Conservation (phyloP, 1,140 invertebrate species). For the Oreohelix idahoensis region DNA sequence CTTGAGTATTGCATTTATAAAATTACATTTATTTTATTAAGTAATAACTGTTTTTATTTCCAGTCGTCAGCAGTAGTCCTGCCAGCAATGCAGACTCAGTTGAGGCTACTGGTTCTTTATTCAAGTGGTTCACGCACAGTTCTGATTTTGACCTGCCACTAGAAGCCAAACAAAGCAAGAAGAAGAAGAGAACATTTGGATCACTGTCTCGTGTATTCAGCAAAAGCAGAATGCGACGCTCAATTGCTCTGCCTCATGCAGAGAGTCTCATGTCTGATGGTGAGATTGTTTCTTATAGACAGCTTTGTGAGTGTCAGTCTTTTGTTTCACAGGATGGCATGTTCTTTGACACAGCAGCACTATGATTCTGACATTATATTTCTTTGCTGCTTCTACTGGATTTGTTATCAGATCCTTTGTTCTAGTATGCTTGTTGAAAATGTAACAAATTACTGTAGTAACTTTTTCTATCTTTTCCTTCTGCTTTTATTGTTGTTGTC, state of each 20-base stretch:
- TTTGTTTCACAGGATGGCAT: too few species aligned
- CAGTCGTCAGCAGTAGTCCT: not conserved
- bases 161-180: constrained; percentile 39
- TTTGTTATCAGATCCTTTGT: too few species aligned
- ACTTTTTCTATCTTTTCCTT: too few species aligned
- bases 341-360: too few species aligned
- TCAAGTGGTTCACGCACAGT: constrained; percentile 33
- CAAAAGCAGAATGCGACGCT: constrained; percentile 52
- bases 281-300: not conserved
- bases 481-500: too few species aligned
- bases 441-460: too few species aligned
- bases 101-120: not conserved
- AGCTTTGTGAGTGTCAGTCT: too few species aligned
- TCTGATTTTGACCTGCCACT: constrained; percentile 29
- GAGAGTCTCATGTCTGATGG: constrained; percentile 10
- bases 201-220: constrained; percentile 66
- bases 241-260: constrained; percentile 58
- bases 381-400: too few species aligned
- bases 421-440: too few species aligned
- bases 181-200: constrained; percentile 61
- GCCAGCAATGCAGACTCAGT: constrained; percentile 3
- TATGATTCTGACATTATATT: too few species aligned
- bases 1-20: too few species aligned
- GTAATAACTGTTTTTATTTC: not conserved
- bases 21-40: too few species aligned